Evolutionary conservation across 2,888 invertebrate genomes (phyloP), one percentile per base, ranked within the genome.

Genomic region (Amiota minor): DNA sequence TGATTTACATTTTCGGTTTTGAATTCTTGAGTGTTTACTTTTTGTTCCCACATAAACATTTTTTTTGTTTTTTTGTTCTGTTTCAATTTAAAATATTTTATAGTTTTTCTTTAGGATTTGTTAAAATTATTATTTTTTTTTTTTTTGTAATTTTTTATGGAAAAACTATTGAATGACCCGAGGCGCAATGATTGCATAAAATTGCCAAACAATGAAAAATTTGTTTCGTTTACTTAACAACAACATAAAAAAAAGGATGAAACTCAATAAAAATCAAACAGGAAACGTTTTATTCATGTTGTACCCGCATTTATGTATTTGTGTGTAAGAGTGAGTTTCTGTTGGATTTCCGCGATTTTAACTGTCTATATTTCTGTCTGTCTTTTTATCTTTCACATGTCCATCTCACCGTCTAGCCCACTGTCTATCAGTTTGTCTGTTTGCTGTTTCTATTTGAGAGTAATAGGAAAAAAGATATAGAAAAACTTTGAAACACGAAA

Each of bases 131-230:
- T 6, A 11, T 11, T 23, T 61, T 61, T 61, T 20, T 61, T 20
- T 45, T 9, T n/a, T 12, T 35, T 14, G n/a, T 14, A 62, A 16
- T 45, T 16, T n/a, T 35, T n/a, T 35, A 45, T 23, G 4, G 59
- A 45, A 45, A 45, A 45, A n/a, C n/a, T 9, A 16, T 49, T n/a
- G 11, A 65, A 53, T 16, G 14, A 53, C 14, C 16, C n/a, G 46
- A 23, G 53, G 53, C 35, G 50, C 67, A 14, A 35, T 53, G 67
- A 68, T 68, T 68, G 67, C 67, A 68, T 68, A 68, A 68, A 68
- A 53, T 20, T 20, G 62, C 62, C 18, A 62, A 62, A 18, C 62
- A 62, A 35, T 20, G 18, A 59, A 20, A 11, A 16, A n/a, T 59
- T 20, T 18, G 18, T 59, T 59, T 59, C 20, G 18, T 59, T 59